Evolutionary conservation across 2,797 vertebrate species (phyloP), one percentile per base, ranked within the genome.

Genomic region (Fundulus diaphanus): DNA sequence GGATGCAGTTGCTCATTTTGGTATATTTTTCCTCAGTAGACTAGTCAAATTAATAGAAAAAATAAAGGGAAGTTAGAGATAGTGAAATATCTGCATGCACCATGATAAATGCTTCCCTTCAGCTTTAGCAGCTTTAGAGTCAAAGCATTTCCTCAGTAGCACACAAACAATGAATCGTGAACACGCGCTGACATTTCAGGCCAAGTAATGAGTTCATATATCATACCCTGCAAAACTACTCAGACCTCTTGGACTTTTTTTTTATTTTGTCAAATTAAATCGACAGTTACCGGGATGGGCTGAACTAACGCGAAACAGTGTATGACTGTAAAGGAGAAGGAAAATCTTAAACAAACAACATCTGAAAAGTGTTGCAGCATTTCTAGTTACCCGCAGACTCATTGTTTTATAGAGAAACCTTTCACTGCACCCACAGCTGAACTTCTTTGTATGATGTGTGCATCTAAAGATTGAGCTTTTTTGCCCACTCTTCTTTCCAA

Each of bases 111-210:
- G 61, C 51, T 83, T n/a, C 73, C 73, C 52, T 72, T 29, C 69
- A 70, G 77, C 70, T 72, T 82, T 73, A 51, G 77, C 63, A 87
- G 78, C 70, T 74, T 73, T 29, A n/a, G 61, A 84, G 69, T 82
- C 70, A 56, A 82, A 70, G 24, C 31, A 65, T 79, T 57, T 78
- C 75, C 84, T 66, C 70, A 80, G 79, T 65, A 78, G 73, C 31
- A 37, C 27, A 66, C 67, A 69, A n/a, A 49, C 44, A 22, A 49
- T 51, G 29, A 33, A 33, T 35, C 48, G 52, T 52, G 33, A 37
- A 52, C 48, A 35, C 48, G 37, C 4, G 31, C 27, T 51, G 29
- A 4, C 31, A 24, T 33, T 70, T 52, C 33, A 52, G 46, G 42
- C 40, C 66, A 68, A 46, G 5, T 51, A 49, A 51, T 13, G 16